Conservation (phyloP, 2,113 vertebrate genomes). For the Cyanistes caeruleus region DNA sequence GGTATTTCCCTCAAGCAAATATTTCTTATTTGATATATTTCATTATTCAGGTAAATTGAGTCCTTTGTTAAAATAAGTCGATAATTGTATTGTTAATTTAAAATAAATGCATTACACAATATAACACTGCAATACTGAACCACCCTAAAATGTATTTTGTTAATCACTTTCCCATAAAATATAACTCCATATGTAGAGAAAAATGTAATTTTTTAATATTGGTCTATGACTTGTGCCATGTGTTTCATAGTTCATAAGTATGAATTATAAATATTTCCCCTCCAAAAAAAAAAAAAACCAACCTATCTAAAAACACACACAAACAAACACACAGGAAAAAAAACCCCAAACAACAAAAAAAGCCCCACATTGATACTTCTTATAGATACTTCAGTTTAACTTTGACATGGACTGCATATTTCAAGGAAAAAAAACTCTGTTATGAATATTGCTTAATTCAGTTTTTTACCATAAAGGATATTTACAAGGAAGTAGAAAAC, state of each 20-base stretch:
- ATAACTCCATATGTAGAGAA: neutral
- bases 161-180: neutral
- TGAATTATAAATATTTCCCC: neutral
- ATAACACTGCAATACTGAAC: neutral
- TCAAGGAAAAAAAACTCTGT: neutral
- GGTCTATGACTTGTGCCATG: neutral
- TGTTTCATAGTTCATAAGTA: neutral
- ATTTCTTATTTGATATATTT: neutral
- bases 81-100: neutral
- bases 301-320: neutral
- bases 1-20: neutral
- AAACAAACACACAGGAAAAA: neutral
- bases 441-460: neutral
- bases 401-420: neutral
- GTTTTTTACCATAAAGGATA: neutral
- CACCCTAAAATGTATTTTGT: neutral
- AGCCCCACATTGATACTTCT: fast-evolving
- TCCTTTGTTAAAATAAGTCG: neutral
- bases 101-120: neutral
- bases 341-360: neutral
- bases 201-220: neutral
- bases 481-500: neutral
- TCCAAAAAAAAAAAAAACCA: neutral
- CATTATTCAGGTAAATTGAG: neutral
- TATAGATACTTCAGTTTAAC: neutral